These are phyloP conservation scores for Crossaster papposus DNA, from an alignment of 53 echinoderm and acorn worm genomes.

Conservation along the genomic window DNA sequence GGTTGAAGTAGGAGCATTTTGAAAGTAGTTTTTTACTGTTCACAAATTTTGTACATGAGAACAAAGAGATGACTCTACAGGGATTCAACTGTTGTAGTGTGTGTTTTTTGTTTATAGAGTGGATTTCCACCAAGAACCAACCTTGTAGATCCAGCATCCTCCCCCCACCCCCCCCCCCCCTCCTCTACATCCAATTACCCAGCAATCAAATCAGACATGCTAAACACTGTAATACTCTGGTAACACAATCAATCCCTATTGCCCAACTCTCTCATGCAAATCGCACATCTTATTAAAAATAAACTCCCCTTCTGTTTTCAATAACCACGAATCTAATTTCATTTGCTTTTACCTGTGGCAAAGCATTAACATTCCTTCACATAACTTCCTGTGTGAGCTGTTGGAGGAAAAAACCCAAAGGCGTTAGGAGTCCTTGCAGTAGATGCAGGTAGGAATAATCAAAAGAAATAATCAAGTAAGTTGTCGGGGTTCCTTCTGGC, in stretches of 20 bases:
- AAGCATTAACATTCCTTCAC: constrained; percentile 55
- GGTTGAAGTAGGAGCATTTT: too few relatives aligned
- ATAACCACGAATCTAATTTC: constrained; percentile 8
- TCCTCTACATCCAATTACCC: constrained; percentile 29
- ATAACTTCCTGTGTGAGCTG: constrained; percentile 15
- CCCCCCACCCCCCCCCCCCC: too few relatives aligned
- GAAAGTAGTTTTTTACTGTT: too few relatives aligned
- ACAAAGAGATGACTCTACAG: too few relatives aligned
- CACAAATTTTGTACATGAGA: too few relatives aligned
- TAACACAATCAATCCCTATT: constrained; percentile 14
- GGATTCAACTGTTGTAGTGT: too few relatives aligned
- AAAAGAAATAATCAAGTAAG: constrained; percentile 32
- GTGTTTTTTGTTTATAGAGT: background rate
- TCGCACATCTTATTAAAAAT: constrained; percentile 35
- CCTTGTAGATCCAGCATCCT: constrained; percentile 17
- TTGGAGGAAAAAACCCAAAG: constrained; percentile 20
- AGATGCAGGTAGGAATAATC: background rate
- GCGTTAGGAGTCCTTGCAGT: background rate
- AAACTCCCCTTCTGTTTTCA: background rate
- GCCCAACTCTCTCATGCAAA: constrained; percentile 16
- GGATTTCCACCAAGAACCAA: background rate
- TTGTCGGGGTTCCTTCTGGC: constrained; percentile 17
- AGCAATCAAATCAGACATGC: constrained; percentile 37
- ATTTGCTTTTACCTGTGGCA: constrained; percentile 49
- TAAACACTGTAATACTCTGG: constrained; percentile 32